Evolutionary conservation across 1,140 invertebrate genomes (phyloP), one percentile per base, ranked within the genome.

Genomic region (Ylistrum balloti): DNA sequence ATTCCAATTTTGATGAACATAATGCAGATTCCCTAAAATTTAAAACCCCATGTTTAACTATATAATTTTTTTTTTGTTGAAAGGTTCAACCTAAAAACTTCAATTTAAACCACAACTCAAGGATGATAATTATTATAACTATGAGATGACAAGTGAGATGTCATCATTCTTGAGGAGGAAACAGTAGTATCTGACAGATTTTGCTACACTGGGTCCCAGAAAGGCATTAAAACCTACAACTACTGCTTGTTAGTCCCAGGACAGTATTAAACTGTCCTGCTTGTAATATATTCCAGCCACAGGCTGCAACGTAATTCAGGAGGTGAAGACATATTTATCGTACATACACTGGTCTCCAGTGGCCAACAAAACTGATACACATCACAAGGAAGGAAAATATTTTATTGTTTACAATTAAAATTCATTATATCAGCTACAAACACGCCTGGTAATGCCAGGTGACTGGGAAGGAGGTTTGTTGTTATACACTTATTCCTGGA

Each of bases 331-430:
- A 17, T 74, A 28, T 74, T 74, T 74, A 56, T 20, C 20, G 45
- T 22, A 56, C 22, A 15, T 56, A 56, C 22, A n/a, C 0, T 5
- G 17, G 11, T 48, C 56, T 28, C 56, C 22, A 28, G 56, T 28
- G 56, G 15, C n/a, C 11, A n/a, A 5, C 56, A 17, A 74, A 17
- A n/a, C 56, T 28, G 9, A 7, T 74, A 74, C 9, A 74, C 28
- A 28, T 74, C 56, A 74, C 56, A 74, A 74, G 56, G n/a, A 74
- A 74, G 22, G 56, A 22, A 74, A 74, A 28, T 28, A 5, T 28
- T 74, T 74, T 74, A 74, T 74, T 74, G n/a, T n/a, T 74, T 28
- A 22, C 56, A 28, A 74, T 74, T 74, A 74, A 74, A 74, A 74
- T 28, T 74, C 56, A 74, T 74, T 28, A 74, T 74, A 0, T 3